These are phyloP conservation scores for Bungarus multicinctus DNA, from an alignment of 2,113 vertebrate genomes.

Conservation along the genomic window DNA sequence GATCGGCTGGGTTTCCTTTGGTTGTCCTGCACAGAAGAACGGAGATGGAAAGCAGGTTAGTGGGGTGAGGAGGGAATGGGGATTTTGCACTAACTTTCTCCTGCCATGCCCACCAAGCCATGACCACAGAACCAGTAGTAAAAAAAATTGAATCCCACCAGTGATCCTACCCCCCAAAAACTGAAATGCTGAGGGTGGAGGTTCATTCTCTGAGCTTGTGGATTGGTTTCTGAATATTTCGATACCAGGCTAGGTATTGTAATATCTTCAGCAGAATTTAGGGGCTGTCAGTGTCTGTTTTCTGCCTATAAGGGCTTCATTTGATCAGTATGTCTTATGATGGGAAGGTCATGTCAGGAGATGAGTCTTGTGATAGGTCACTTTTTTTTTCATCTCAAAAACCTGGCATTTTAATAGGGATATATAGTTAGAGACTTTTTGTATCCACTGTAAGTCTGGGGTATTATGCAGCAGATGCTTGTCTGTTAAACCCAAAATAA, in stretches of 20 bases:
- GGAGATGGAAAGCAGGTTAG: too few species aligned
- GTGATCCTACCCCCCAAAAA: not conserved
- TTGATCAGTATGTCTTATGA: not conserved
- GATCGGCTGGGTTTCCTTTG: too few species aligned
- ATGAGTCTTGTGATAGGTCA: not conserved
- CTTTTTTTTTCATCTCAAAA: not conserved
- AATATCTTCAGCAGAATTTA: not conserved
- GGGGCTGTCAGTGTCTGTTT: not conserved
- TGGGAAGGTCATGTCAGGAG: not conserved
- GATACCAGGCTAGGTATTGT: not conserved
- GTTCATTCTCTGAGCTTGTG: not conserved
- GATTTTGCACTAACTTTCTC: too few species aligned
- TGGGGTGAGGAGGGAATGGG: too few species aligned
- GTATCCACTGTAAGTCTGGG: not conserved
- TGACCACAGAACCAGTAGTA: too few species aligned
- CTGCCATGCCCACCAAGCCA: too few species aligned
- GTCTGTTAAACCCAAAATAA: not conserved
- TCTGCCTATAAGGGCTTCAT: not conserved
- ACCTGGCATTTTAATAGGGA: not conserved
- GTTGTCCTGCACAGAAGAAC: too few species aligned
- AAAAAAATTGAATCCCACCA: too few species aligned
- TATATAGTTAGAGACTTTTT: not conserved
- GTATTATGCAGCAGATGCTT: not conserved
- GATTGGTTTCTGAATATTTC: not conserved
- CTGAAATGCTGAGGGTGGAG: not conserved